A percentile compares a stretch with the other conserved stretches of the same genome.
These are phyloP conservation scores for Chirona hameri DNA, from an alignment of 2,888 invertebrate species.

Conservation along the genomic window DNA sequence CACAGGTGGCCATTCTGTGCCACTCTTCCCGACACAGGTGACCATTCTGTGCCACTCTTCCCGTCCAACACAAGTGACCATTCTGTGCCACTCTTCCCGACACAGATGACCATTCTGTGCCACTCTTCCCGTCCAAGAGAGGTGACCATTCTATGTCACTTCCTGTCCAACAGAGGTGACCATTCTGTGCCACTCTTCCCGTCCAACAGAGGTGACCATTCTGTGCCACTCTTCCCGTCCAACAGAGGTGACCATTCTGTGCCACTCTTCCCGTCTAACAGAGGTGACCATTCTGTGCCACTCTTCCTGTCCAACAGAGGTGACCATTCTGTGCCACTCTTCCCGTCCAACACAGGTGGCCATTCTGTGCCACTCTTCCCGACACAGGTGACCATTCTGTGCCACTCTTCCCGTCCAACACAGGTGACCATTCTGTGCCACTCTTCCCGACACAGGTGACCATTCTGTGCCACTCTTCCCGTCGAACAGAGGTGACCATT, in stretches of 20 bases:
- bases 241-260: constrained; percentile 67
- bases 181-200: no score
- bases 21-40: constrained; percentile 54
- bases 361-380: constrained; percentile 37
- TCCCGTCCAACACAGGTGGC: no score
- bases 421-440: neutral
- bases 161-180: constrained; percentile 58
- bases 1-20: neutral
- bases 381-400: constrained; percentile 67
- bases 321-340: no score
- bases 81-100: constrained; percentile 36
- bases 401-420: no score
- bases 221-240: constrained; percentile 36
- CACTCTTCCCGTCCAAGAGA: no score
- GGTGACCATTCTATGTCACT: neutral
- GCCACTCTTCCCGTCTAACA: no score
- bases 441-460: constrained; percentile 58
- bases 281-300: neutral
- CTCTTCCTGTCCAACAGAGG: constrained; percentile 52
- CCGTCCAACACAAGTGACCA: no score
- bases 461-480: no score
- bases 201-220: no score
- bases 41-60: no score
- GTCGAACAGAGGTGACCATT: no score
- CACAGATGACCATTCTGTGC: no score